These are phyloP conservation scores for Oceanites oceanicus DNA, from an alignment of 2,113 vertebrate genomes.

Conservation along the genomic window DNA sequence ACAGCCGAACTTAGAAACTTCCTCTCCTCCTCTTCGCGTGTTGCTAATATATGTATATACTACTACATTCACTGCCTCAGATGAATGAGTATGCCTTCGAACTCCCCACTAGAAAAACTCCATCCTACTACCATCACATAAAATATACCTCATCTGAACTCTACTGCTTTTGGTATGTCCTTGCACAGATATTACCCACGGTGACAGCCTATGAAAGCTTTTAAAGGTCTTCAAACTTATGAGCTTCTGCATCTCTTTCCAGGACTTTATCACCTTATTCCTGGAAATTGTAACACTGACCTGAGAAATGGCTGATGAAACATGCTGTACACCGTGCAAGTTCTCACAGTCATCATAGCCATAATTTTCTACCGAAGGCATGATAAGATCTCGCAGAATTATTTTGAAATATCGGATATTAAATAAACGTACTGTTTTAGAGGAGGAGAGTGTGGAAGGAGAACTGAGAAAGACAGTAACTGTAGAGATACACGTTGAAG, in stretches of 20 bases:
- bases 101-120: background rate
- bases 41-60: background rate
- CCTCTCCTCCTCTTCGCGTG: background rate
- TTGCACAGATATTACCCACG: background rate
- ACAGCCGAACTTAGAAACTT: background rate
- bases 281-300: slow-evolving; percentile 26
- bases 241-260: background rate
- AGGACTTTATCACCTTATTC: slow-evolving; percentile 1
- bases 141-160: background rate
- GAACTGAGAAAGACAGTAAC: background rate
- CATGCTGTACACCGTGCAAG: background rate
- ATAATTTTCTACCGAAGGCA: background rate
- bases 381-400: background rate
- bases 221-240: background rate
- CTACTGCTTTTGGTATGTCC: background rate
- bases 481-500: background rate
- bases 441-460: background rate
- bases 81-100: background rate
- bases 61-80: background rate
- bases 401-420: background rate
- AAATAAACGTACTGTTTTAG: slow-evolving; percentile 2
- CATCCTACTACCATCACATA: background rate
- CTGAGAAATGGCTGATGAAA: slow-evolving; percentile 35
- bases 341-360: background rate
- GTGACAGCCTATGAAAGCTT: background rate